Conservation (phyloP, 2,797 vertebrate species). For the Tamandua tetradactyla region DNA sequence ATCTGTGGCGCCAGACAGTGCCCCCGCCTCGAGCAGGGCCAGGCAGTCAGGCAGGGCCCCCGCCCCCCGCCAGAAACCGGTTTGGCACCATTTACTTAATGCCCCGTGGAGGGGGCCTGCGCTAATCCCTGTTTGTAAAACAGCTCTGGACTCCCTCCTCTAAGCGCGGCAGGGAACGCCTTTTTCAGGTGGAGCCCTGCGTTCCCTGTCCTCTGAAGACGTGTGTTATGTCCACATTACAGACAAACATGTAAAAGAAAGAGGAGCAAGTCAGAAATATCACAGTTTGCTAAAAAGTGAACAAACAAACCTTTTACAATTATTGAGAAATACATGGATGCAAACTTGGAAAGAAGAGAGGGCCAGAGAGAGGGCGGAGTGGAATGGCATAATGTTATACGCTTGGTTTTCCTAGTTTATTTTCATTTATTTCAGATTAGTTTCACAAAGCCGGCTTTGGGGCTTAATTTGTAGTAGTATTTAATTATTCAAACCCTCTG, state of each 20-base stretch:
- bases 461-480: constrained; percentile 72
- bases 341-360: background rate
- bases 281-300: background rate
- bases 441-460: constrained; percentile 74
- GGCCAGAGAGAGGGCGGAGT: background rate
- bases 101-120: background rate
- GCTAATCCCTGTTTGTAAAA: constrained; percentile 44
- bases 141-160: background rate
- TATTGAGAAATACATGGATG: background rate
- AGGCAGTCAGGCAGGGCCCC: constrained; percentile 40
- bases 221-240: background rate
- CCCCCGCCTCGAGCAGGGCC: constrained; percentile 43
- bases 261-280: background rate
- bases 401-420: constrained; percentile 72
- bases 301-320: background rate
- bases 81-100: constrained; percentile 59
- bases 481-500: constrained; percentile 68
- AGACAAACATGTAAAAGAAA: background rate
- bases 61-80: constrained; percentile 60
- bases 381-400: constrained; percentile 24
- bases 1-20: constrained; percentile 85
- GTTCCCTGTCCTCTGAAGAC: constrained; percentile 25
- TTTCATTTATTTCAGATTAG: constrained; percentile 83
- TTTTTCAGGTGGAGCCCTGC: background rate
- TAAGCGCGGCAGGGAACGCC: no score